phyloP scores from a whole-genome alignment of 2,797 vertebrate species.

The Poeciliopsis infans region DNA sequence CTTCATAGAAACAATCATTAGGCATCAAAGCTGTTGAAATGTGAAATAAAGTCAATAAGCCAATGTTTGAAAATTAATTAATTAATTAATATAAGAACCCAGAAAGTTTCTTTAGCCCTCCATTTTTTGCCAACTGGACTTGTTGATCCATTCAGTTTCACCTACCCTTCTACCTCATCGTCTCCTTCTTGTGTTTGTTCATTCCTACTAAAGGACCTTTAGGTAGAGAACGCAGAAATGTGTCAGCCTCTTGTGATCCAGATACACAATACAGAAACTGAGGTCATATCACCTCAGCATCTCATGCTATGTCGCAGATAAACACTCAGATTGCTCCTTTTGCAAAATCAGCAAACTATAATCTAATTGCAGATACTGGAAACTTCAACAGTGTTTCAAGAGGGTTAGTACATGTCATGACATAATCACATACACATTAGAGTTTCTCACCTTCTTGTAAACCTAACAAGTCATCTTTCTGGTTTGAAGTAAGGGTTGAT shows the following conservation, averaged over 20 bases:
- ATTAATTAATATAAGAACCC: neutral
- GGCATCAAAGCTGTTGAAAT: neutral
- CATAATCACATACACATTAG: neutral
- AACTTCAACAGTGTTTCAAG: neutral
- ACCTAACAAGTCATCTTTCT: neutral
- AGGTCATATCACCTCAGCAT: neutral
- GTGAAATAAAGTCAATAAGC: neutral
- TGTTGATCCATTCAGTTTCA: neutral
- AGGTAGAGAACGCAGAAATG: neutral
- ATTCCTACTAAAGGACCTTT: neutral
- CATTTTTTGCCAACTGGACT: neutral
- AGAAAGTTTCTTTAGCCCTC: neutral
- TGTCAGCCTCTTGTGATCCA: neutral
- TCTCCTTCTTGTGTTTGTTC: neutral
- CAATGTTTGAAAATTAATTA: neutral
- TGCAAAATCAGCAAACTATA: neutral
- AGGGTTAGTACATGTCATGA: neutral
- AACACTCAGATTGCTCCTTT: neutral
- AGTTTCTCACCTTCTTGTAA: neutral
- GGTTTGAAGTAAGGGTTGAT: neutral
- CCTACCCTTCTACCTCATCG: neutral
- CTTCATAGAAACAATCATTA: neutral
- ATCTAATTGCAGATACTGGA: neutral
- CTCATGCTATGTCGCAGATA: neutral
- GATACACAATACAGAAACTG: neutral